Evolutionary conservation across 1,140 invertebrate genomes (phyloP).

Genomic region (Lordiphosa collinella): DNA sequence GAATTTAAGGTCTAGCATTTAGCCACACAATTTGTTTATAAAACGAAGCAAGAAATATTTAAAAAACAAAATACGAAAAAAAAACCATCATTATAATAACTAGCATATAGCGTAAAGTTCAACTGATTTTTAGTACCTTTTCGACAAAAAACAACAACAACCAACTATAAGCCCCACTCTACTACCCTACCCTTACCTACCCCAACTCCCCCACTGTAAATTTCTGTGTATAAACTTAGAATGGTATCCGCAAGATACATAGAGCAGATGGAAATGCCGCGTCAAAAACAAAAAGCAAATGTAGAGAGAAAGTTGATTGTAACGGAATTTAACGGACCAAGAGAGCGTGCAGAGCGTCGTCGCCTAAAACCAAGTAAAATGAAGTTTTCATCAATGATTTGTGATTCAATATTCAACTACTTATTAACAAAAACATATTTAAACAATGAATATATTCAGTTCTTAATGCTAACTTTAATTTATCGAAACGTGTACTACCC

Average conservation of each 20-base stretch:
- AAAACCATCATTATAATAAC: slow-evolving; percentile 27
- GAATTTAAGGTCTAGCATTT: slow-evolving; percentile 75
- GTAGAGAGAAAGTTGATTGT: slow-evolving; percentile 38
- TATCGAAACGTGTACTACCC: slow-evolving; percentile 58
- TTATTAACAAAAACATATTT: slow-evolving; percentile 37
- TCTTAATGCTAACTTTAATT: slow-evolving; percentile 63
- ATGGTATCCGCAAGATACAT: slow-evolving; percentile 46
- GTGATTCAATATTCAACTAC: slow-evolving; percentile 76
- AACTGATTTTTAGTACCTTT: slow-evolving; percentile 77
- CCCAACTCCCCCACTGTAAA: slow-evolving; percentile 54
- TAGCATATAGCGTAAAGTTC: slow-evolving; percentile 61
- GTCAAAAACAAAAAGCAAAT: slow-evolving; percentile 34
- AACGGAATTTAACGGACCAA: slow-evolving; percentile 76
- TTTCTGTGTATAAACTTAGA: slow-evolving; percentile 69
- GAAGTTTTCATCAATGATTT: slow-evolving; percentile 79
- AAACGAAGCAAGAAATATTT: slow-evolving; percentile 44
- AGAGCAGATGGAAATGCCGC: slow-evolving; percentile 55
- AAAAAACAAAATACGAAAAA: slow-evolving; percentile 6
- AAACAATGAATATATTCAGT: slow-evolving; percentile 47
- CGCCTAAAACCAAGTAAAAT: slow-evolving; percentile 72
- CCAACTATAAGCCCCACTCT: slow-evolving; percentile 62
- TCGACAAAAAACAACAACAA: slow-evolving; percentile 36
- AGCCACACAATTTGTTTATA: slow-evolving; percentile 71
- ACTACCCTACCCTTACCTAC: slow-evolving; percentile 21
- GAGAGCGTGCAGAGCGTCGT: slow-evolving; percentile 74